Evolutionary conservation across 2,797 vertebrate genomes (phyloP).

Genomic region (Adelosebastes latens): DNA sequence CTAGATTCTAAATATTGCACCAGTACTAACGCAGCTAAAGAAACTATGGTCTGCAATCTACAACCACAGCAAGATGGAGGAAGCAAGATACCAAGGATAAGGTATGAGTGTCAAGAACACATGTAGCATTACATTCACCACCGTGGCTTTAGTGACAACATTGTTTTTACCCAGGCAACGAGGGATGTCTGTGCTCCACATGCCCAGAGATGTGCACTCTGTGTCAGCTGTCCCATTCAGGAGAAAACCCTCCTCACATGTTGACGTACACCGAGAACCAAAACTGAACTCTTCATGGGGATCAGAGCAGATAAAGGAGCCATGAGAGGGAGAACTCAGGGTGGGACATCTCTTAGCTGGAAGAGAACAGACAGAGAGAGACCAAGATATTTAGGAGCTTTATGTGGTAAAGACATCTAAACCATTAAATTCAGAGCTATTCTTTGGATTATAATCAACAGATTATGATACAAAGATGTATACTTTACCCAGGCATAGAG

Average conservation of each 20-base stretch:
- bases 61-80: too few species aligned
- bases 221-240: constrained; percentile 46
- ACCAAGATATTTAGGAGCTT: neutral
- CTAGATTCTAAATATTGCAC: too few species aligned
- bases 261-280: constrained; percentile 58
- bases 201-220: constrained; percentile 50
- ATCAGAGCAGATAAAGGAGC: constrained; percentile 39
- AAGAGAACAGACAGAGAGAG: neutral
- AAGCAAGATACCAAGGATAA: too few species aligned
- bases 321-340: constrained; percentile 22
- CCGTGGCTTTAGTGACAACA: too few species aligned
- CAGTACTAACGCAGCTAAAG: too few species aligned
- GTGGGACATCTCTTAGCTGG: constrained; percentile 47
- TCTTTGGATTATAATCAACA: too few species aligned
- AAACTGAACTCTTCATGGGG: constrained; percentile 55
- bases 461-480: neutral
- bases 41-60: too few species aligned
- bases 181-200: constrained; percentile 14
- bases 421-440: too few species aligned
- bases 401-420: neutral
- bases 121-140: too few species aligned
- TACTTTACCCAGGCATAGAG: constrained; percentile 49
- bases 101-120: too few species aligned
- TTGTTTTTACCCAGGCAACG: neutral
- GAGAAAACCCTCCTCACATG: constrained; percentile 54